Conservation (phyloP, 2,113 vertebrate genomes). For the Zosterops hypoxanthus region DNA sequence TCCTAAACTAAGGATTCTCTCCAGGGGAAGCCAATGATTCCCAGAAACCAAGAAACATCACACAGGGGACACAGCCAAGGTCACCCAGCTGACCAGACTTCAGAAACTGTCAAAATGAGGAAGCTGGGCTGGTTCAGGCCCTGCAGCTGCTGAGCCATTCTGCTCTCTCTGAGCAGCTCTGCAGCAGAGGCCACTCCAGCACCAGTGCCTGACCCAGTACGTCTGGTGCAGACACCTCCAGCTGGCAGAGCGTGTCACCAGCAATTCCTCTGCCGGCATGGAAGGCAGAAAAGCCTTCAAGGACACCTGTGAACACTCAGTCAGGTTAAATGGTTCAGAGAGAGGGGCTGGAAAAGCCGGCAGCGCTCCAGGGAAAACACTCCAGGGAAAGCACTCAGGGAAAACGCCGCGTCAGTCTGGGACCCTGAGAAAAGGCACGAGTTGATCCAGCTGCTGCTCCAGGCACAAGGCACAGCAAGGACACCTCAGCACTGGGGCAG, state of each 20-base stretch:
- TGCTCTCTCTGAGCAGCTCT: neutral
- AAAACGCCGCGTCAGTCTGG: accelerated
- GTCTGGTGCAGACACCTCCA: neutral
- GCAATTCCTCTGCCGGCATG: neutral
- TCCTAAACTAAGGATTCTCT: neutral
- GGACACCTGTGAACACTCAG: neutral
- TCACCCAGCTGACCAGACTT: neutral
- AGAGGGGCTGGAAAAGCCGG: neutral
- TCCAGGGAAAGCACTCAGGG: neutral
- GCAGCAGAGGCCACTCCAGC: neutral
- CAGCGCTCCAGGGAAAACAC: accelerated
- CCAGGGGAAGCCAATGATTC: neutral
- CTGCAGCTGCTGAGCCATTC: neutral
- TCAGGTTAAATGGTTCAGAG: neutral
- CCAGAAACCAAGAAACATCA: neutral
- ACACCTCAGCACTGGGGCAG: neutral
- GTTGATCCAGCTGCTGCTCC: conserved; percentile 21
- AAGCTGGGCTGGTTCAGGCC: neutral
- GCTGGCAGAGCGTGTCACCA: neutral
- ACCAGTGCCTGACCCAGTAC: neutral
- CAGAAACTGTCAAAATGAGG: neutral
- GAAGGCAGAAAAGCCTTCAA: neutral
- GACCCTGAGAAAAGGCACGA: conserved; percentile 27
- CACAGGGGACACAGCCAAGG: neutral
- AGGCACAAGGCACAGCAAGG: neutral